These are phyloP conservation scores for Antedon mediterranea DNA, from an alignment of 53 echinoderm and acorn worm genomes.

Conservation along the genomic window DNA sequence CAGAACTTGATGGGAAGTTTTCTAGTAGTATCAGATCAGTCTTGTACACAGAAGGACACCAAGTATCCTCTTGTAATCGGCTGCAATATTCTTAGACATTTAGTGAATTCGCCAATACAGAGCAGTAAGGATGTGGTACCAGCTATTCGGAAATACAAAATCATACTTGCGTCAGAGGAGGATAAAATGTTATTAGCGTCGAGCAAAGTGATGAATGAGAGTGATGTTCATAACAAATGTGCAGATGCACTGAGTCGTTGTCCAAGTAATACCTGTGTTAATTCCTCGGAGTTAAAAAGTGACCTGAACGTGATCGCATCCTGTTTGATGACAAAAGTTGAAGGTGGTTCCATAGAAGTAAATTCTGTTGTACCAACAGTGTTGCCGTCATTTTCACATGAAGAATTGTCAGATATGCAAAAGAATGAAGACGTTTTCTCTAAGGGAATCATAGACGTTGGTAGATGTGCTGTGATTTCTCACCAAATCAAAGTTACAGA, in stretches of 20 bases:
- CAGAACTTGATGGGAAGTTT: constrained; percentile 21
- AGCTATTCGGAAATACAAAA: not conserved
- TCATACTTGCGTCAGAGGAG: not conserved
- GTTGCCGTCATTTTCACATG: constrained; percentile 15
- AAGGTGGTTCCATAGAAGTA: not conserved
- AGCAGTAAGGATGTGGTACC: no score
- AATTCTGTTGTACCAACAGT: constrained; percentile 9
- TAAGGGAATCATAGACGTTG: no score
- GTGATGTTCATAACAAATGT: not conserved
- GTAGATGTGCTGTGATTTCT: no score
- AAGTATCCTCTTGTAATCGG: not conserved
- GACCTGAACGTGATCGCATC: no score
- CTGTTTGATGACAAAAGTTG: no score
- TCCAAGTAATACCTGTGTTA: not conserved
- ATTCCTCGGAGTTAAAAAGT: no score
- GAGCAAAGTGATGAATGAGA: no score
- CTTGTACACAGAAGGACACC: not conserved
- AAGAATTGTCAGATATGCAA: constrained; percentile 9
- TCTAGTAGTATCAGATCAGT: not conserved
- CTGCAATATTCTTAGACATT: not conserved
- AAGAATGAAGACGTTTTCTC: no score
- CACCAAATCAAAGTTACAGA: no score
- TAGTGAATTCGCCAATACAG: no score
- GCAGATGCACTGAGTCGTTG: not conserved
- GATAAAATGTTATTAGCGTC: not conserved